Evolutionary conservation across 2,113 vertebrate genomes (phyloP).

Genomic region (Burhinus bistriatus): DNA sequence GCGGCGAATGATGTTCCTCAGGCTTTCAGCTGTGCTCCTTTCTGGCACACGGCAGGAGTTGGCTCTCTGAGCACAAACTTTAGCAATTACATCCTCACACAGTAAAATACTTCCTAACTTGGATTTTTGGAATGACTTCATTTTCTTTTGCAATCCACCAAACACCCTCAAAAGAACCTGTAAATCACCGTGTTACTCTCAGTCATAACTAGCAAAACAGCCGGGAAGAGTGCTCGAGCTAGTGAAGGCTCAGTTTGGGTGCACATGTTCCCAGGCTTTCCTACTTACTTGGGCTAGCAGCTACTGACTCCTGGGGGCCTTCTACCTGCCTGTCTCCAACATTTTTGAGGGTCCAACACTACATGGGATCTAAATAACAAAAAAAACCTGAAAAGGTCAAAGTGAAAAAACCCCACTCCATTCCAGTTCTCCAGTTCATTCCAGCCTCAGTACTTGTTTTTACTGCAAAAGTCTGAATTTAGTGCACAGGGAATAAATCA

Average conservation of each 20-base stretch:
- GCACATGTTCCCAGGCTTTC: not conserved
- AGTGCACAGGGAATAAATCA: not conserved
- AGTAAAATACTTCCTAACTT: conserved; percentile 27
- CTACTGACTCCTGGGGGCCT: not conserved
- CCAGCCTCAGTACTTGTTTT: not conserved
- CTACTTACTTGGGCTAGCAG: not conserved
- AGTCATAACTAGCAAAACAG: not conserved
- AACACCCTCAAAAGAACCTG: not conserved
- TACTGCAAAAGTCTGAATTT: not conserved
- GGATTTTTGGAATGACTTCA: not conserved
- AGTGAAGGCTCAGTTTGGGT: not conserved
- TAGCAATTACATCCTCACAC: conserved; percentile 6
- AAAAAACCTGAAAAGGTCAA: not conserved
- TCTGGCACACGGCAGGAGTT: not conserved
- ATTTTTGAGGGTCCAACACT: not conserved
- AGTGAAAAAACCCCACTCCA: not conserved
- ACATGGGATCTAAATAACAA: not conserved
- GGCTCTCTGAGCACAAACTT: not conserved
- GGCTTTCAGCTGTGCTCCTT: not conserved
- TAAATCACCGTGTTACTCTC: not conserved
- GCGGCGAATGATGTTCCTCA: not conserved
- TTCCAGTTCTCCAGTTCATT: not conserved
- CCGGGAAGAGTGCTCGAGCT: not conserved
- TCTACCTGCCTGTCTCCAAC: not conserved
- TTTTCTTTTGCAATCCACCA: conserved; percentile 2